Evolutionary conservation across 2,797 vertebrate species (phyloP), one percentile per base, ranked within the genome.

Genomic region (Hybognathus amarus): DNA sequence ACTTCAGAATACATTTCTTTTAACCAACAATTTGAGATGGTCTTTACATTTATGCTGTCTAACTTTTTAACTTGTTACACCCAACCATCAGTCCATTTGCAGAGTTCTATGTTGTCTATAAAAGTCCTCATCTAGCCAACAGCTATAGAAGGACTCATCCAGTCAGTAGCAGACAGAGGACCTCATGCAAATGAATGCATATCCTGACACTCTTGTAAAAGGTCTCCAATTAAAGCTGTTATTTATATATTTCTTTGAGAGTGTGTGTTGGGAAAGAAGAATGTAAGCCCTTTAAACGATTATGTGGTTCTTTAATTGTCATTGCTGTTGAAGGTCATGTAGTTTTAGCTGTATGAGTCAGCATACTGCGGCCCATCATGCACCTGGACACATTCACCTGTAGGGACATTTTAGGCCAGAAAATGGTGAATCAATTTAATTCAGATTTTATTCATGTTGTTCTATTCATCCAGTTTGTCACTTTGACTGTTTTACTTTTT

Each of bases 141-240:
- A 27, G 3, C n/a, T 24, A 13, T 45, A 18, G 13, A 27, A 22
- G 36, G 30, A 69, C n/a, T 56, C 10, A 79, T 79, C 63, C 22
- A 54, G n/a, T 56, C n/a, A 59, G 9, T 50, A 24, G 18, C 22
- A 36, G 36, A 59, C 52, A 56, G 13, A 45, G 56, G 17, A 63
- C 24, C 40, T 45, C 45, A 30, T 18, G 15, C 15, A 68, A 30
- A n/a, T 40, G 1, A 79, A 73, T 78, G 64, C 1, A 71, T 52
- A 71, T 47, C 7, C 54, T 27, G 27, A 27, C 50, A 70, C 40
- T 70, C 2, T 2, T 59, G 24, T 59, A 70, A 70, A 69, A 59
- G 27, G 36, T 79, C 42, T 66, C 42, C n/a, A 71, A 84, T 79
- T 63, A 84, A 70, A 64, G 20, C 22, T 50, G 30, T 64, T 66